These are phyloP conservation scores for Drosophila ironensis DNA, from an alignment of 1,140 invertebrate species.

Conservation along the genomic window DNA sequence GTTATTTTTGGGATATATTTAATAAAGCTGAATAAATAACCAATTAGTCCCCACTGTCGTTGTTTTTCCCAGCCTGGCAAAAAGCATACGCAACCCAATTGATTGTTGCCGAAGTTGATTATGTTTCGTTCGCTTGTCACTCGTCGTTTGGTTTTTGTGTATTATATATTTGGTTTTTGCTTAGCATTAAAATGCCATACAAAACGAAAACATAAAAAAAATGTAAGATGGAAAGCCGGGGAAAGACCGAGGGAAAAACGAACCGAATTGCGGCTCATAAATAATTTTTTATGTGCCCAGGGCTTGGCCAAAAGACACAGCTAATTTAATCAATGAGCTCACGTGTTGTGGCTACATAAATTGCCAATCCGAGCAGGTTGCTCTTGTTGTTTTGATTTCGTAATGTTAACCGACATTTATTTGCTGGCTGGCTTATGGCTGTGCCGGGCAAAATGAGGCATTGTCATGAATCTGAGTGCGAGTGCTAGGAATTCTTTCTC, in stretches of 20 bases:
- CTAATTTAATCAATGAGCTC: conserved; percentile 77
- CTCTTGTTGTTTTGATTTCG: conserved; percentile 58
- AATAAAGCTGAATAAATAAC: not conserved
- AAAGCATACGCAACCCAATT: conserved; percentile 67
- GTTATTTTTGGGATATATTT: too few relatives aligned
- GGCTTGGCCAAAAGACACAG: conserved; percentile 50
- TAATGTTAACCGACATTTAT: conserved; percentile 69
- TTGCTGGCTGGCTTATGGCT: conserved; percentile 57
- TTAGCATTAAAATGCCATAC: conserved; percentile 62
- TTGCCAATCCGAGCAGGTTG: conserved; percentile 33
- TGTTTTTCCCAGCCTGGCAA: conserved; percentile 20
- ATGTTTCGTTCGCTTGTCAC: conserved; percentile 65
- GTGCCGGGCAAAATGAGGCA: conserved; percentile 45
- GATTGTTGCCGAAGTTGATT: conserved; percentile 61
- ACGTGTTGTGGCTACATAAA: conserved; percentile 78
- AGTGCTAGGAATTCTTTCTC: not conserved
- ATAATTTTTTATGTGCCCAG: conserved; percentile 68
- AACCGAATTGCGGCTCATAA: conserved; percentile 54
- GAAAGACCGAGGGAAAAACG: conserved; percentile 10
- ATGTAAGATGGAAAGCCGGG: conserved; percentile 22
- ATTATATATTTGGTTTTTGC: conserved; percentile 38
- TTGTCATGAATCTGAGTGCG: conserved; percentile 45
- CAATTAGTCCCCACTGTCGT: not conserved
- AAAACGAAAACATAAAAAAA: conserved; percentile 37
- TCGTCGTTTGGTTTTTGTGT: conserved; percentile 48